Base-by-base conservation (phyloP, 2,888 invertebrate species). In the Thecophora atra region DNA sequence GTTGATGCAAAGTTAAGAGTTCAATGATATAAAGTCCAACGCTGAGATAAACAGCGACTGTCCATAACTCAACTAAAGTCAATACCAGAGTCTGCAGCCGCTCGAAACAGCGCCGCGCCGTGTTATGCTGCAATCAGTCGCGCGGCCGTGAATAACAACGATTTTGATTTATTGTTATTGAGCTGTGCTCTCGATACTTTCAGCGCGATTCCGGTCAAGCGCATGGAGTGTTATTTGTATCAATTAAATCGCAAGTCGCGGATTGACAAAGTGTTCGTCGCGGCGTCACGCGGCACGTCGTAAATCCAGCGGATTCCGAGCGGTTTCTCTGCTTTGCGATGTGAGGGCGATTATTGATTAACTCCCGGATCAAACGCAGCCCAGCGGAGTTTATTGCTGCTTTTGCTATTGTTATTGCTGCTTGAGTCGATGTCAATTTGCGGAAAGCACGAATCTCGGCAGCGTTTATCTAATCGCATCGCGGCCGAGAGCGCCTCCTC, bases 81-180 rank as follows among this genome's bases (percentile, higher is more conserved):
- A 28, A 58, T 1, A 58, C 3, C 26, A 8, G 4, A 15, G 28
- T 4, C 4, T 2, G 13, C 47, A 24, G 26, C 58, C 13, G 47
- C 21, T 24, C 30, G 15, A 30, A 37, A 21, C 15, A 63, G 63
- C 37, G 21, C 63, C 47, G 47, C 11, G 47, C 47, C 47, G n/a
- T n/a, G 47, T n/a, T n/a, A 1, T 17, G 47, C 47, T 5, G 47
- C 47, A 2, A 42, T n/a, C 54, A 19, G 52, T 30, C 21, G 24
- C 26, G 19, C 54, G 67, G 54, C 67, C 67, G 67, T 67, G 67
- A 67, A 67, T 37, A 54, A 19, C 17, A 67, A 54, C 28, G 44
- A 64, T 67, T 65, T 54, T 67, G 67, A 67, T 67, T 56, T 56
- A 67, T 67, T 54, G 11, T 54, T 67, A 54, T 54, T 21, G 17